These are phyloP conservation scores for Chaitophorus viminalis DNA, from an alignment of 2,888 invertebrate genomes.

Conservation along the genomic window DNA sequence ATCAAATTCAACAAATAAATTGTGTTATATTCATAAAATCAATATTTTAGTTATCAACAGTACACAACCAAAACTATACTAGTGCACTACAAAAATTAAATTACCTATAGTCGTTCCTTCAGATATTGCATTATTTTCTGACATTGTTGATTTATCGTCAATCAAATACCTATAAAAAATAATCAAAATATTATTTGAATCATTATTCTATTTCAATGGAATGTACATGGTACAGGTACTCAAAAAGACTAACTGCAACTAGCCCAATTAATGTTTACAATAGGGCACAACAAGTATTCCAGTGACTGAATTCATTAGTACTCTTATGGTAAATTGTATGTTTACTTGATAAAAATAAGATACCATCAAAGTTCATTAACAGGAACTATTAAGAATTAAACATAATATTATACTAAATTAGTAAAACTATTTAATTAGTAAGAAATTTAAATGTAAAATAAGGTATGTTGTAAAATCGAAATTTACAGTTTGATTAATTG, in stretches of 20 bases:
- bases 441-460: neutral
- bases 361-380: slow-evolving; percentile 26
- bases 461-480: neutral
- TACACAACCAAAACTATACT: neutral
- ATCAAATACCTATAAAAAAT: slow-evolving; percentile 45
- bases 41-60: neutral
- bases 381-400: slow-evolving; percentile 1
- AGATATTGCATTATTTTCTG: slow-evolving; percentile 32
- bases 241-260: neutral
- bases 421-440: no score
- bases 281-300: neutral
- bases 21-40: no score
- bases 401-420: neutral
- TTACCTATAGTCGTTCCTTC: slow-evolving; percentile 56
- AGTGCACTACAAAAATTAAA: neutral
- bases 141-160: slow-evolving; percentile 44
- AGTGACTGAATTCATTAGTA: neutral
- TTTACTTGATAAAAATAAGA: slow-evolving; percentile 39
- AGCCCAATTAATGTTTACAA: neutral
- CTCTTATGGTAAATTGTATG: neutral
- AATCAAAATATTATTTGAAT: neutral
- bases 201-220: neutral
- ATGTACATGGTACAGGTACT: slow-evolving; percentile 28
- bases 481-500: neutral
- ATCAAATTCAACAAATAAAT: no score